Conservation (phyloP, 2,888 invertebrate species). For the Diploptera punctata region DNA sequence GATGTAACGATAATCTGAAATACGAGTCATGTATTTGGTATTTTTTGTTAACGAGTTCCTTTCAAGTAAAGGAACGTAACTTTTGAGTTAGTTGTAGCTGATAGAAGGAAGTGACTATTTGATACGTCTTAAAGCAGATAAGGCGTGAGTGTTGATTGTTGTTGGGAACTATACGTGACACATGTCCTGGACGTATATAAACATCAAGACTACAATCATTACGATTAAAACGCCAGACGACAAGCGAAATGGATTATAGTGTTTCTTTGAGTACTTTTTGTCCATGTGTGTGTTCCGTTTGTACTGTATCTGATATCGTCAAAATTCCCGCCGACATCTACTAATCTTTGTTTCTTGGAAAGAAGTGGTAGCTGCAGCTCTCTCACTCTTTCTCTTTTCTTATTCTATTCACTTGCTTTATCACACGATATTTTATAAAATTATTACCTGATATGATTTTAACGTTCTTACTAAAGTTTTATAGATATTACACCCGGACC, state of each 20-base stretch:
- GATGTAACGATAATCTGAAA: too few relatives aligned
- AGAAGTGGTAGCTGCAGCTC: conserved; percentile 2
- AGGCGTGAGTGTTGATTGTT: neutral
- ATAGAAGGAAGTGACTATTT: neutral
- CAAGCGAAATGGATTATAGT: neutral
- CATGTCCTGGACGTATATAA: neutral
- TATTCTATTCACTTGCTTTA: too few relatives aligned
- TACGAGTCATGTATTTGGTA: too few relatives aligned
- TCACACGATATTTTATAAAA: too few relatives aligned
- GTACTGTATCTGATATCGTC: conserved; percentile 12
- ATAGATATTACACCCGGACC: too few relatives aligned
- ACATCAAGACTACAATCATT: neutral
- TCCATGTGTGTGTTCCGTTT: neutral
- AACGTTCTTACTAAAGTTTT: too few relatives aligned
- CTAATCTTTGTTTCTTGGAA: neutral
- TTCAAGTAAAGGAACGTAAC: too few relatives aligned
- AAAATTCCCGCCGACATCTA: neutral
- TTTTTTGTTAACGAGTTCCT: too few relatives aligned
- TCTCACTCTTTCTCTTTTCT: neutral
- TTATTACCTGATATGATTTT: too few relatives aligned
- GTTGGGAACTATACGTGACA: neutral
- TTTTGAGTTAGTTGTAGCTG: too few relatives aligned
- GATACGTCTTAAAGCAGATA: neutral
- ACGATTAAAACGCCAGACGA: neutral
- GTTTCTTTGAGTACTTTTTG: neutral